Conservation (phyloP, 1,140 invertebrate genomes). For the Dendroctonus valens region DNA sequence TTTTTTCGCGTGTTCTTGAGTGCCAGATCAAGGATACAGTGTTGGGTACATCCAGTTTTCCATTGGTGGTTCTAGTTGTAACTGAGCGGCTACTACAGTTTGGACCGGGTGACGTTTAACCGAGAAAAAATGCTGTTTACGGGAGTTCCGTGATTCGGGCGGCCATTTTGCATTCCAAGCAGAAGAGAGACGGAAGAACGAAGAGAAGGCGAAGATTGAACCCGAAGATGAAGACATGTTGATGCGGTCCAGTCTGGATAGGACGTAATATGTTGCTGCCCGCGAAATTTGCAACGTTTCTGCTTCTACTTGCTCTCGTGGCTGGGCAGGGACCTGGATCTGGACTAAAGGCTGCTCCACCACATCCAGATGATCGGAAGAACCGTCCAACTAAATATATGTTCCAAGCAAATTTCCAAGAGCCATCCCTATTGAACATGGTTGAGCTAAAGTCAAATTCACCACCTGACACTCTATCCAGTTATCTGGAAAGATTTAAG, state of each 20-base stretch:
- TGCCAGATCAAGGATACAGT: neutral
- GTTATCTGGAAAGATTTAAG: too few relatives aligned
- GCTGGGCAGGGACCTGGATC: constrained; percentile 49
- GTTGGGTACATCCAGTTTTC: too few relatives aligned
- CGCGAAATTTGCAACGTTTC: constrained; percentile 26
- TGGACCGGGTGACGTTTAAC: constrained; percentile 5
- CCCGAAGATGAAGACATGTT: constrained; percentile 8
- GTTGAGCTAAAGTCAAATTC: too few relatives aligned
- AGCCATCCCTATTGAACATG: too few relatives aligned
- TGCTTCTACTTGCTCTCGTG: constrained; percentile 35
- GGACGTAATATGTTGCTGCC: constrained; percentile 39
- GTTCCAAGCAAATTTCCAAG: too few relatives aligned
- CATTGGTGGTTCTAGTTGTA: neutral
- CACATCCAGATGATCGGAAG: too few relatives aligned
- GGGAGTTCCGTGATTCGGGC: neutral
- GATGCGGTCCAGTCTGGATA: constrained; percentile 20
- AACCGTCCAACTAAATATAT: too few relatives aligned
- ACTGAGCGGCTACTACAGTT: neutral
- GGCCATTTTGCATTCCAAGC: neutral
- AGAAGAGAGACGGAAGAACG: neutral
- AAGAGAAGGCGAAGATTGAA: neutral
- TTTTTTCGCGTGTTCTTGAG: neutral
- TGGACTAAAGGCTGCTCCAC: constrained; percentile 41
- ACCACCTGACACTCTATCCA: too few relatives aligned
- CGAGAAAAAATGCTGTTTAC: constrained; percentile 10